A percentile compares a stretch with the other conserved stretches of the same genome.
Evolutionary conservation across 2,888 invertebrate genomes (phyloP).

Genomic region (Drosophila suboccidentalis): DNA sequence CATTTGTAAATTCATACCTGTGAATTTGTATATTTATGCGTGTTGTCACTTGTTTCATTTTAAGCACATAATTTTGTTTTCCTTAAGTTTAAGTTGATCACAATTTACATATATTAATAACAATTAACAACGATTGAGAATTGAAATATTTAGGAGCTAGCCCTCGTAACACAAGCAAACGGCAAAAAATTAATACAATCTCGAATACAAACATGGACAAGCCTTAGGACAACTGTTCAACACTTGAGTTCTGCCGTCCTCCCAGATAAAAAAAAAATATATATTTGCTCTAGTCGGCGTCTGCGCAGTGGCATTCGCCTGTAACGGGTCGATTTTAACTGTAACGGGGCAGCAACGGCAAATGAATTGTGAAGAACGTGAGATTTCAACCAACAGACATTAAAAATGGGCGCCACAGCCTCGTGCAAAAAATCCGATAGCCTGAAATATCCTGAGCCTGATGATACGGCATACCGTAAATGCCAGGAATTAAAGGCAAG

Average conservation of each 20-base stretch:
- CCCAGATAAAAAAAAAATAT: constrained; percentile 1
- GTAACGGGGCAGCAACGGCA: constrained; percentile 5
- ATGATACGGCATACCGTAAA: constrained; percentile 80
- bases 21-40: neutral
- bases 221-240: neutral
- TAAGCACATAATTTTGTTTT: neutral
- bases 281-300: constrained; percentile 11
- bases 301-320: constrained; percentile 50
- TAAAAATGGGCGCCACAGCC: constrained; percentile 74
- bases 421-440: constrained; percentile 65
- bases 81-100: neutral
- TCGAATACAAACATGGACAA: neutral
- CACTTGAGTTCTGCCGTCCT: neutral
- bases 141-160: neutral
- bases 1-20: too few species aligned
- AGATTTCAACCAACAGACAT: neutral
- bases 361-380: constrained; percentile 13
- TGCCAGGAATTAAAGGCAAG: constrained; percentile 81
- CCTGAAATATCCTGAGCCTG: constrained; percentile 70
- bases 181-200: neutral
- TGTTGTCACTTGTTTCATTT: neutral
- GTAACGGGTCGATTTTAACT: constrained; percentile 46
- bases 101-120: neutral
- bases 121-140: constrained; percentile 4
- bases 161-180: constrained; percentile 5